Evolutionary conservation across 2,797 vertebrate species (phyloP), one percentile per base, ranked within the genome.

Genomic region (Pygocentrus nattereri): DNA sequence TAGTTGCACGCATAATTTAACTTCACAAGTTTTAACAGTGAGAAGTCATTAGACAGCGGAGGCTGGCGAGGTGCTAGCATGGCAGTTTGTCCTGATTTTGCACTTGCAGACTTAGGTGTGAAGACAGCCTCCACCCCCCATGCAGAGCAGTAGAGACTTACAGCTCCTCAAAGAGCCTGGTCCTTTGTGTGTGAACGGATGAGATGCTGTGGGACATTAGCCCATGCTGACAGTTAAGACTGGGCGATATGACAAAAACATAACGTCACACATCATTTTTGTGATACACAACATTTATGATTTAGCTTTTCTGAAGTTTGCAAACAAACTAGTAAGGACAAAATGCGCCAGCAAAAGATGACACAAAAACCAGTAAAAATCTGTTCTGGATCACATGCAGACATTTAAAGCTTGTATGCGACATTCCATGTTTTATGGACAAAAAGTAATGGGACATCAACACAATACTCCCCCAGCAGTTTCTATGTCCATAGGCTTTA

Each of bases 11-110:
- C 92, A 90, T 90, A 88, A 93, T 91, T 91, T 89, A 88, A 90
- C 86, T 88, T 92, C 90, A 92, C 91, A 92, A 89, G 88, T 91
- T 87, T 86, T 88, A 92, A 92, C 85, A 88, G 92, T 91, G 92
- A 91, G 91, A 94, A 91, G 89, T 90, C 85, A 93, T 93, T 92
- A 92, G 89, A 86, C 88, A 79, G 81, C 83, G 85, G 85, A 84
- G 76, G 70, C 61, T 90, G 90, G 91, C 91, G 92, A 93, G 90
- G 90, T 89, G 91, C 87, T 85, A 90, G 85, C 85, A 75, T 89
- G 74, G 82, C 89, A 89, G 87, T 90, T 87, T 90, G 87, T 85
- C 88, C 89, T 76, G 70, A 82, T 94, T 92, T 91, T 90, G 87
- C 90, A 91, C 92, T 88, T 90, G 87, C 82, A 81, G 84, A 87